These are phyloP conservation scores for Cheilosia soror DNA, from an alignment of 2,888 invertebrate genomes.

Conservation along the genomic window DNA sequence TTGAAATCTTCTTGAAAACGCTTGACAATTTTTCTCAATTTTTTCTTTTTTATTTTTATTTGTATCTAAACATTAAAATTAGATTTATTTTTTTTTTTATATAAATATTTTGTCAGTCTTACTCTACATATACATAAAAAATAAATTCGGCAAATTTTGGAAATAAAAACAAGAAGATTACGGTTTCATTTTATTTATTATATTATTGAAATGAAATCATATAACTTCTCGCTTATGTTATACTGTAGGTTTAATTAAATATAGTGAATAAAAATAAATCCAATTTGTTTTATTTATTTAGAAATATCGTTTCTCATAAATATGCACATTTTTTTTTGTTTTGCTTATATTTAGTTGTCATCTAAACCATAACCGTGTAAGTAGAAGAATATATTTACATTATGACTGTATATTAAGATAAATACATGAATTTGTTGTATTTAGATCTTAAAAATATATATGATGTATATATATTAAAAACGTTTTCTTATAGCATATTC, in stretches of 20 bases:
- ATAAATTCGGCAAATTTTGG: conserved; percentile 71
- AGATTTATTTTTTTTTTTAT: conserved; percentile 29
- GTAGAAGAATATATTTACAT: conserved; percentile 75
- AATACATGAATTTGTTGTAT: conserved; percentile 62
- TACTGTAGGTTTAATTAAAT: conserved; percentile 14
- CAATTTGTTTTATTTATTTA: conserved; percentile 28
- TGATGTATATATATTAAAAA: conserved; percentile 59
- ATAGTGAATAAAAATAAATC: conserved; percentile 47
- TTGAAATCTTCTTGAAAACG: conserved; percentile 32
- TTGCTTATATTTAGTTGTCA: conserved; percentile 26
- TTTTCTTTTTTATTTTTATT: conserved; percentile 15
- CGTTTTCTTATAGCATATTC: conserved; percentile 18
- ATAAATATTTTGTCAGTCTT: conserved; percentile 74
- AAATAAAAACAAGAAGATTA: conserved; percentile 19
- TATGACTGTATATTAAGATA: conserved; percentile 54
- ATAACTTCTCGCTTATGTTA: neutral
- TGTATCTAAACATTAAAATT: conserved; percentile 63
- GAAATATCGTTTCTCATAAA: conserved; percentile 57
- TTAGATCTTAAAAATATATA: conserved; percentile 66
- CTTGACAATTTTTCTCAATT: conserved; percentile 29
- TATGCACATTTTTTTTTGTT: conserved; percentile 45
- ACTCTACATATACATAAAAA: conserved; percentile 72
- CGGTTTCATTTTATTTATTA: conserved; percentile 12
- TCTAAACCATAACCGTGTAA: conserved; percentile 61
- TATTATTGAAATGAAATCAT: conserved; percentile 2